Evolutionary conservation across 2,113 vertebrate genomes (phyloP), one percentile per base, ranked within the genome.

Genomic region (Nerophis lumbriciformis): DNA sequence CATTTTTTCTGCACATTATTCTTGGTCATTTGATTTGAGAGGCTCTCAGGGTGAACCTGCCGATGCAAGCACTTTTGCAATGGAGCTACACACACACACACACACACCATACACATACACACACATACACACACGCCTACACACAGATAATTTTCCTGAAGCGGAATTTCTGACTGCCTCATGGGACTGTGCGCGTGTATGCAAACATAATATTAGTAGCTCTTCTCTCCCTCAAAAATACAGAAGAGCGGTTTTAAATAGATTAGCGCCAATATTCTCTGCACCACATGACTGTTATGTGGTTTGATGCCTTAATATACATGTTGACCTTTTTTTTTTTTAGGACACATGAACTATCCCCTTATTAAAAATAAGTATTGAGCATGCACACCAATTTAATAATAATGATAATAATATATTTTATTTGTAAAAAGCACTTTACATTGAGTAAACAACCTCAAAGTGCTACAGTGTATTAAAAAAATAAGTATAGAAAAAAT

Each of bases 1-100:
- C 85, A 79, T 77, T 84, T 85, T 28, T 80, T 75, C 63, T 57
- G 19, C 75, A 76, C 80, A 81, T 87, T 84, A 84, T 86, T 85
- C 79, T 74, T 82, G 82, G 70, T 75, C 77, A 82, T 82, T 81
- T 72, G 82, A 84, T 87, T 86, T 87, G 80, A 75, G 78, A 81
- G 76, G 67, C 69, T 79, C 82, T 79, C 62, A 75, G 72, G 79
- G 71, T 72, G 69, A 84, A 85, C 66, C 82, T 83, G 83, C 85
- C 36, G 55, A 87, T 69, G 77, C 76, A 78, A 83, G 87, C 84
- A 85, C 64, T 87, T 85, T 75, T 62, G 48, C 60, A 51, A 42
- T 13, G 57, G 36, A 19, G 11, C 2, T 39, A n/a, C 36, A 15
- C 15, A 57, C 38, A 64, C 35, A 6, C 16, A 10, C 54, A 39